Evolutionary conservation across 2,888 invertebrate species (phyloP), one percentile per base, ranked within the genome.

Genomic region (Pollenia amentaria): DNA sequence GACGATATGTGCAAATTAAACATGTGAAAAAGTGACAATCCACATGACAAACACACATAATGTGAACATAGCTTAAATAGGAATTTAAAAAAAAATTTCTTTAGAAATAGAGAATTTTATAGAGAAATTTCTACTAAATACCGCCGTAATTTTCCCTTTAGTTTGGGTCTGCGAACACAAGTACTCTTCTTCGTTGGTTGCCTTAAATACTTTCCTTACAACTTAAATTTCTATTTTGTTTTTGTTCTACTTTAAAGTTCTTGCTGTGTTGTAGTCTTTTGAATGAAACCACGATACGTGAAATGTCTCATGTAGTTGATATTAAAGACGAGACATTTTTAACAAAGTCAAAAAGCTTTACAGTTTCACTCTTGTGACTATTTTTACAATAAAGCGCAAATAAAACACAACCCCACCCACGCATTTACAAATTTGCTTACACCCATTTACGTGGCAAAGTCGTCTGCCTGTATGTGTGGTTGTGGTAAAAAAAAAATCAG

Each of bases 291-390:
- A 78, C 51, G 16, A 73, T 72, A 67, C 78, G 62, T 67, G 67
- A 79, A 79, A 73, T 79, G 67, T 79, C 44, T 67, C 73, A 53
- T 79, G 21, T 79, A 84, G 67, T 79, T 73, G 67, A 40, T 75
- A 73, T 57, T 67, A 84, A 79, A 73, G 78, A 82, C 85, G 78
- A 82, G 85, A 85, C 78, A 81, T 73, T 75, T 62, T 82, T 75
- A 81, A 72, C 81, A 67, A 85, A 75, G 78, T 78, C 77, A 78
- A 85, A 78, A 82, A 82, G 78, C 85, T 85, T 85, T 78, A 75
- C 73, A 85, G 69, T 81, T 78, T 75, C 69, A 62, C 16, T 75
- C 73, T 62, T 62, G 12, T 55, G 38, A n/a, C 40, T 76, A 40
- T 18, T 69, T 48, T 46, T 51, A 11, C 21, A 40, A 75, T 38